Conservation (phyloP, 2,797 vertebrate species). For the Halcyon leucocephala region DNA sequence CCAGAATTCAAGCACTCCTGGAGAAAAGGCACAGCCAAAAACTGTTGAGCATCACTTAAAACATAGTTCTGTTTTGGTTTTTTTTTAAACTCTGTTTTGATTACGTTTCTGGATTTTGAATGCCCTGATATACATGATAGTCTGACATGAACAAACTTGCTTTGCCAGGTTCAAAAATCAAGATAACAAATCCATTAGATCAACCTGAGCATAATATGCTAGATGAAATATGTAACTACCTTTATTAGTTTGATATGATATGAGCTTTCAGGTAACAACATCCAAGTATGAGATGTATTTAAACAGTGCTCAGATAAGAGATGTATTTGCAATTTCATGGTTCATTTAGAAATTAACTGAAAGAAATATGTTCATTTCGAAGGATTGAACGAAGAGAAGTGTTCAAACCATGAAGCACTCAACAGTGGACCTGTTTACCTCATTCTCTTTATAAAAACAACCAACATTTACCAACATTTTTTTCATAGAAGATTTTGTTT, state of each 20-base stretch:
- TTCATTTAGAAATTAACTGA: constrained; percentile 23
- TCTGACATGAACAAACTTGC: not conserved
- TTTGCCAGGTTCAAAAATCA: not conserved
- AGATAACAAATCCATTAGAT: not conserved
- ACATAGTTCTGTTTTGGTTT: not conserved
- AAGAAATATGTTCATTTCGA: not conserved
- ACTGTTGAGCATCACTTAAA: not conserved
- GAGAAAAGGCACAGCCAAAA: not conserved
- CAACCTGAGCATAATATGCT: not conserved
- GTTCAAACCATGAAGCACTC: not conserved
- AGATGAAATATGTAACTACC: not conserved
- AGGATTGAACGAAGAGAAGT: not conserved
- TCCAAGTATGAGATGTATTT: not conserved
- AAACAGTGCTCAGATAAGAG: not conserved
- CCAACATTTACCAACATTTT: not conserved
- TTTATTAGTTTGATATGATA: not conserved
- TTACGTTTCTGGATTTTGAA: not conserved
- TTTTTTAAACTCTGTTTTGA: not conserved
- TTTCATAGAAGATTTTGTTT: not conserved
- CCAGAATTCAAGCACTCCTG: not conserved
- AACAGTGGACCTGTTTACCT: not conserved
- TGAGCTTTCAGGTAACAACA: not conserved
- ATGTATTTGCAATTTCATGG: constrained; percentile 12
- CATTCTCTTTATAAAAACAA: not conserved
- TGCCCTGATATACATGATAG: not conserved